These are phyloP conservation scores for Arizona elegans DNA, from an alignment of 2,113 vertebrate species.

Conservation along the genomic window DNA sequence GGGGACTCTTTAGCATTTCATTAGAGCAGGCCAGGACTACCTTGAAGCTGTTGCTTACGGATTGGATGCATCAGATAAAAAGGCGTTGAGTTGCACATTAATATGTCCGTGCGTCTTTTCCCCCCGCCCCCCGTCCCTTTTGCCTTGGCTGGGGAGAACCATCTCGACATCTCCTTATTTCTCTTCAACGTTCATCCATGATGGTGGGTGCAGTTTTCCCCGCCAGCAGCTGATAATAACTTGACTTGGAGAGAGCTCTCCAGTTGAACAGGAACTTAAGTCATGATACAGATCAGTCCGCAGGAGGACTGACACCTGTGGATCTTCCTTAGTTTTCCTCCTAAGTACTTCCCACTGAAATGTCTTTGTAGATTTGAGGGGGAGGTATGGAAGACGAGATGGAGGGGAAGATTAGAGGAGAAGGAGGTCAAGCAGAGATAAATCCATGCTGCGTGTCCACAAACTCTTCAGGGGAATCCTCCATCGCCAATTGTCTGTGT, in stretches of 20 bases:
- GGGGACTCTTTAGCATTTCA: background rate
- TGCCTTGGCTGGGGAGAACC: background rate
- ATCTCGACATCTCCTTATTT: background rate
- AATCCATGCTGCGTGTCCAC: background rate
- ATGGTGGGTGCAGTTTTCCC: background rate
- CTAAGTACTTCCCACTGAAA: background rate
- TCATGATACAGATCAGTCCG: background rate
- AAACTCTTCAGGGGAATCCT: background rate
- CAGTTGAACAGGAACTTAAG: background rate
- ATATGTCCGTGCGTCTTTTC: fast-evolving
- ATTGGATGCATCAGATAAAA: background rate
- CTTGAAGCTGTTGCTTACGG: background rate
- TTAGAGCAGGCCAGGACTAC: background rate
- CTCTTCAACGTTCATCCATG: background rate
- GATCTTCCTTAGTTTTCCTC: background rate
- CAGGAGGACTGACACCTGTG: background rate
- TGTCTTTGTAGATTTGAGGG: background rate
- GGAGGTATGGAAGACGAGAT: background rate
- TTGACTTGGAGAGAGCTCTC: background rate
- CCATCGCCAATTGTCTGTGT: background rate
- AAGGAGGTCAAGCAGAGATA: no score
- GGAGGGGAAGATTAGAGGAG: background rate
- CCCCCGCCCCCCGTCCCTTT: background rate
- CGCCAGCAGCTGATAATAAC: background rate
- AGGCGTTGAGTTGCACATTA: background rate